A percentile compares a stretch with the other conserved stretches of the same genome.
phyloP scores from a whole-genome alignment of 2,113 vertebrate species.

The Candoia aspera region DNA sequence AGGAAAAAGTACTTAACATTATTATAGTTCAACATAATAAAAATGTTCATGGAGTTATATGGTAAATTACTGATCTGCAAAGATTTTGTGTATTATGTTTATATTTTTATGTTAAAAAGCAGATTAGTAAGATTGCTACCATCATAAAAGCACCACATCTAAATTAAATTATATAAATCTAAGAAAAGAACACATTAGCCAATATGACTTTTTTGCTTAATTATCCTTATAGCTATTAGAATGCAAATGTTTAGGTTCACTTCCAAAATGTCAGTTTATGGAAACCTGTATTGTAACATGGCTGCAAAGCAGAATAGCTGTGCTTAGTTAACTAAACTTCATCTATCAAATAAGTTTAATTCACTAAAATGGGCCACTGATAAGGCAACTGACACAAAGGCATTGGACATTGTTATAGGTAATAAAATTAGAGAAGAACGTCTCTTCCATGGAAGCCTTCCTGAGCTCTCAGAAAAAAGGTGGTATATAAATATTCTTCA shows the following conservation, averaged over 20 bases:
- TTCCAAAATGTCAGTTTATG: background rate
- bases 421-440: background rate
- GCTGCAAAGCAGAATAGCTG: background rate
- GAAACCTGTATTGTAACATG: background rate
- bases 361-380: background rate
- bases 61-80: constrained; percentile 22
- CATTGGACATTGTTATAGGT: background rate
- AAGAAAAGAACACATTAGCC: background rate
- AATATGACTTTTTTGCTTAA: too few relatives aligned
- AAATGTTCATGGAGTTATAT: constrained; percentile 28
- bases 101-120: constrained; percentile 34
- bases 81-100: constrained; percentile 20
- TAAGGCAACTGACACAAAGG: background rate
- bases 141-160: background rate
- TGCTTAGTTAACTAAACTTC: background rate
- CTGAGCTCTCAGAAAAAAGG: background rate
- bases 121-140: constrained; percentile 1
- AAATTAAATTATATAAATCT: background rate
- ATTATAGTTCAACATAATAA: background rate
- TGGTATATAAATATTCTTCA: background rate
- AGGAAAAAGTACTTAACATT: background rate
- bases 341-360: background rate
- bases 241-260: background rate
- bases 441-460: background rate
- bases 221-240: background rate